Base-by-base conservation (phyloP, 2,888 invertebrate species). In the Sycophila texana region DNA sequence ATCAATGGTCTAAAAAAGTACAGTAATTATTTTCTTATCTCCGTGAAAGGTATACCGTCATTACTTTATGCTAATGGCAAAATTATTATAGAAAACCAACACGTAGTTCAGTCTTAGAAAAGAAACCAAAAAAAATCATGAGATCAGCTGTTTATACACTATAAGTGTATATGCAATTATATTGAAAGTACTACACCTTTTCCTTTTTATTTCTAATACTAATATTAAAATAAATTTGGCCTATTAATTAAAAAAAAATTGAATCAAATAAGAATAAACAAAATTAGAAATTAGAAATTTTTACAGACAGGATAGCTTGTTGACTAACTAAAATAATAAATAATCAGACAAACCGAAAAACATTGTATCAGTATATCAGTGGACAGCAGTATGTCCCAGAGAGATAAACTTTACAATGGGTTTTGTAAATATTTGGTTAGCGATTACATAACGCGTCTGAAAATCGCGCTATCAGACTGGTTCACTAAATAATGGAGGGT, bases 1-100 rank as follows among this genome's bases (percentile, higher is more conserved):
- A 87, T 85, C 83, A 86, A 82, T 88, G 85, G 86, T 86, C 85
- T 85, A 63, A 76, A 67, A 76, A 74, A 60, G 20, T 47, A 65
- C 82, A 47, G n/a, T 68, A 83, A 85, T 85, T 83, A 74, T 82
- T 84, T 83, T 74, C 77, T 82, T 70, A 78, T 75, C 75, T 73
- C 39, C 22, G 16, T 73, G 77, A 77, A 63, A 79, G 73, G 47
- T 73, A 81, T 77, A 78, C 80, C 61, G 76, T 81, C 61, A 76
- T 80, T 76, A 71, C 66, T 66, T 63, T 10, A 1, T 10, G 1
- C 10, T 39, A 39, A 39, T 10, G 10, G 39, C 5, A 39, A 39
- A 39, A 39, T 39, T 7, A 39, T 39, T 39, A 39, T 39, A 1
- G 10, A 39, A 26, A 61, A 74, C 20, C 30, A 18, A 16, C 26